These are phyloP conservation scores for Gryllus bimaculatus DNA, from an alignment of 1,140 invertebrate species.

Conservation along the genomic window DNA sequence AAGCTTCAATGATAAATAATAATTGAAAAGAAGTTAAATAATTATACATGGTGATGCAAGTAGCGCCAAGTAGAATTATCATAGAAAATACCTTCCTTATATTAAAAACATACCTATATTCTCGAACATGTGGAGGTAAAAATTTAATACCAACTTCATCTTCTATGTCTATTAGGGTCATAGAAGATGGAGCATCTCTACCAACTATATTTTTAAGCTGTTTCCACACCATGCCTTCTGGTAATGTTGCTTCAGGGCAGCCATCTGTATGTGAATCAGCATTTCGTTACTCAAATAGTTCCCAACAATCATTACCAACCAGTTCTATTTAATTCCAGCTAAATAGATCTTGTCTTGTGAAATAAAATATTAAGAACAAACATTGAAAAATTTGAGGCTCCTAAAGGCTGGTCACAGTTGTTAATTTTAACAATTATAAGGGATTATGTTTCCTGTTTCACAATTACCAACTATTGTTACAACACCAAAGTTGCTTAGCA, in stretches of 20 bases:
- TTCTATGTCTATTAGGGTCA: slow-evolving; percentile 17
- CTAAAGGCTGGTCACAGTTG: no score
- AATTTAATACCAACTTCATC: slow-evolving; percentile 16
- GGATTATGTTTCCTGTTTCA: no score
- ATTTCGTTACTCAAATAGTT: no score
- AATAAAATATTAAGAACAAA: no score
- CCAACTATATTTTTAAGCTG: slow-evolving; percentile 22
- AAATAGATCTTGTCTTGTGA: no score
- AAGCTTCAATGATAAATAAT: no score
- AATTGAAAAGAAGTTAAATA: neutral
- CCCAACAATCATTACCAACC: no score
- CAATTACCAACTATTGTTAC: no score
- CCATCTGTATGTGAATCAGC: slow-evolving; percentile 6
- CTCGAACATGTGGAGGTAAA: slow-evolving; percentile 20
- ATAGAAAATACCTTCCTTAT: neutral
- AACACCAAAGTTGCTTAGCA: no score
- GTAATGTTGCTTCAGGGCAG: slow-evolving; percentile 34
- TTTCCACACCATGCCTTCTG: slow-evolving; percentile 22
- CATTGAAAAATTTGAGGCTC: no score
- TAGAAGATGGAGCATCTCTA: slow-evolving; percentile 16
- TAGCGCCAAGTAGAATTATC: neutral
- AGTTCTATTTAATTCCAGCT: no score
- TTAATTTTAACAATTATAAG: no score
- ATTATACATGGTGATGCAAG: neutral
- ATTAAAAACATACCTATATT: slow-evolving; percentile 21